Base-by-base conservation (phyloP, 1,140 invertebrate species). In the Brachionus angularis region DNA sequence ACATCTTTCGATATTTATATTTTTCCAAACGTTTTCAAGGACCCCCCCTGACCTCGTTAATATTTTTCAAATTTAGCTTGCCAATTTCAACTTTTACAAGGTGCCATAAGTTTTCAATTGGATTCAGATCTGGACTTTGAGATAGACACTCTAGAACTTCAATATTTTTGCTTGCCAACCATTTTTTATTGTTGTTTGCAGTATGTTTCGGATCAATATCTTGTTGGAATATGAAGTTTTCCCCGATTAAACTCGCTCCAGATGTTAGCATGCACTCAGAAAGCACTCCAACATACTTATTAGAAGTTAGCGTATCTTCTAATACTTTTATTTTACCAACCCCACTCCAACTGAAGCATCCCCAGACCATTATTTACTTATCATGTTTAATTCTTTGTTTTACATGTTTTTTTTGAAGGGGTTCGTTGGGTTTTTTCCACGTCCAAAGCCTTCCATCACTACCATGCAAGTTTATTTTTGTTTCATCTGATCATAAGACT, bases 71-170 rank as follows among this genome's bases (percentile, higher is more conserved):
- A 16, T 42, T 42, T 50, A 7, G 5, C 21, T 50, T 16, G 16
- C 5, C n/a, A n/a, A 50, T 10, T 18, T 50, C 21, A 18, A 5
- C 16, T 29, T 10, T 18, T 10, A 50, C 5, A 8, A 14, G 5
- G 14, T 7, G 46, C 61, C 61, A 67, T 5, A 67, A 5, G 61
- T 67, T 67, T 21, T 67, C 61, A 23, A 67, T 67, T 12, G 61
- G 61, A 18, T 67, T 67, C 12, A 67, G 46, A 53, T 67, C 61
- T 18, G 61, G 61, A 67, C 14, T 16, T 12, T 52, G 25, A 46
- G 12, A 10, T 10, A 25, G 61, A 12, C 39, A 52, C 8, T 5
- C 14, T 16, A 67, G 27, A 14, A 44, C 39, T 21, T 67, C 27
- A 8, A 67, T 36, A 10, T 53, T 44, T n/a, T 67, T 21, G 8